Evolutionary conservation across 2,113 vertebrate genomes (phyloP).

Genomic region (Polypterus bichir): DNA sequence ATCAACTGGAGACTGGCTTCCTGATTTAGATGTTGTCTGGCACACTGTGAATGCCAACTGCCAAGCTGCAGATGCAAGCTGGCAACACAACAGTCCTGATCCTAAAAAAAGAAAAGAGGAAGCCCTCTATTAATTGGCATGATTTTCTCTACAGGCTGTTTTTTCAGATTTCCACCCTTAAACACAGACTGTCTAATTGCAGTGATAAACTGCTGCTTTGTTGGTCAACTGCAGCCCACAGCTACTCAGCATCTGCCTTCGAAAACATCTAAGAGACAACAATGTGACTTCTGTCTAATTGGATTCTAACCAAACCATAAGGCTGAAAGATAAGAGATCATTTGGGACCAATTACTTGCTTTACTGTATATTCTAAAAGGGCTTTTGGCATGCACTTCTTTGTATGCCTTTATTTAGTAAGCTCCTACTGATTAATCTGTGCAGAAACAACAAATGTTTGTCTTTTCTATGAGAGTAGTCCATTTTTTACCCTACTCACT

Average conservation of each 20-base stretch:
- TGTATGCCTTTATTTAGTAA: neutral
- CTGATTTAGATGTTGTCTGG: neutral
- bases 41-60: neutral
- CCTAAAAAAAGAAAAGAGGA: neutral
- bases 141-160: neutral
- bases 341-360: conserved; percentile 20
- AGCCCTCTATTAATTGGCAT: neutral
- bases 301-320: conserved; percentile 16
- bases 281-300: conserved; percentile 6
- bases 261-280: conserved; percentile 4
- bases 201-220: conserved; percentile 3
- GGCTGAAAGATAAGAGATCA: conserved; percentile 22
- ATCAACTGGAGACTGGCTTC: neutral
- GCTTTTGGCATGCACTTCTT: conserved; percentile 8
- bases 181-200: conserved; percentile 14
- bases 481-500: neutral
- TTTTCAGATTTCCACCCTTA: conserved; percentile 12
- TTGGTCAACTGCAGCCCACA: neutral
- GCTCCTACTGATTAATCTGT: neutral
- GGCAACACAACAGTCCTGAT: neutral
- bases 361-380: conserved; percentile 10
- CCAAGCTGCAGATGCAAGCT: neutral
- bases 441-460: neutral
- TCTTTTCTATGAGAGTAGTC: neutral
- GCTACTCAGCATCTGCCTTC: neutral